Evolutionary conservation across 2,888 invertebrate genomes (phyloP), one percentile per base, ranked within the genome.

Genomic region (Eilema caniola): DNA sequence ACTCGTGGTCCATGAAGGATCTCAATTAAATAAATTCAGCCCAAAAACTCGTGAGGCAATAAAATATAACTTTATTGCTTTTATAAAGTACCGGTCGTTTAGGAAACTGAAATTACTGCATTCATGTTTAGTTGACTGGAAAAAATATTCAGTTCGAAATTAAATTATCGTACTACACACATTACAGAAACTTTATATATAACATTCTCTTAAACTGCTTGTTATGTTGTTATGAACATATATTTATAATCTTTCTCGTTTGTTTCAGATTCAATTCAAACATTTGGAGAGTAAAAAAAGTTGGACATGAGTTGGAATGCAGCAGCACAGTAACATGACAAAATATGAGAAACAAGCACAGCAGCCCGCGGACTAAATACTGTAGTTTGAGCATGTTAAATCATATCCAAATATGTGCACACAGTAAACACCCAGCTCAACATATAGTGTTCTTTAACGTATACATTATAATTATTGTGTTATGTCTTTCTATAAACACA

Each of bases 241-340:
- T 1, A 20, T 62, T 63, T 23, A 69, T 59, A 41, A 47, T 2
- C 0, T 4, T 62, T 82, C 81, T 74, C 70, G 25, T 81, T 94
- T 94, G 93, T 93, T 94, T 37, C 94, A 95, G 94, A 92, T 92
- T 88, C 75, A 73, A 77, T 72, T 70, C 70, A 73, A 82, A 74
- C 75, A 75, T 73, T 67, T 75, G 80, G 77, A 82, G 76, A 74
- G 80, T 70, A 76, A 80, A 83, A 78, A 74, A 82, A 74, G 74
- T 72, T 78, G 81, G 83, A 85, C 79, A 79, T 82, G 81, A 81
- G 83, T 79, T 84, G 79, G 83, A 80, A 74, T 75, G 78, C 77
- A 78, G 79, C 77, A 86, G 89, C 86, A 93, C 91, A 90, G 89
- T 90, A 90, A 92, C 93, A 89, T 93, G 94, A 94, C 89, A 89